phyloP scores from a whole-genome alignment of 2,113 vertebrate genomes.

The Lutjanus erythropterus region DNA sequence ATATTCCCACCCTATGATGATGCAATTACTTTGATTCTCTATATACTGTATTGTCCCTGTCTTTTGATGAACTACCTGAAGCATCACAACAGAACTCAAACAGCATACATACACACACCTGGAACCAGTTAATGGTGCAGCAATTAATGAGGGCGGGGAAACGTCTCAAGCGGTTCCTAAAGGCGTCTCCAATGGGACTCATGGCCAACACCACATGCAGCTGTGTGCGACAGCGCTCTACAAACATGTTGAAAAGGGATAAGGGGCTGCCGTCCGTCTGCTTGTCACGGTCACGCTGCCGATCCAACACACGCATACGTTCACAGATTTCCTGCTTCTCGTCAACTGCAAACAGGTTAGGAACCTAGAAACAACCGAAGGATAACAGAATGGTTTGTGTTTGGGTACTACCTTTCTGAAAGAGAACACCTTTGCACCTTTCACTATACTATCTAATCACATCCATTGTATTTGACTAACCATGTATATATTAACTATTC shows the following conservation, averaged over 20 bases:
- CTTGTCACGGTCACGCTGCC: constrained; percentile 88
- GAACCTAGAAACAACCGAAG: constrained; percentile 75
- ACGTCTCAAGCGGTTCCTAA: constrained; percentile 88
- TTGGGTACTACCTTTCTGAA: neutral
- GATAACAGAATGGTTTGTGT: neutral
- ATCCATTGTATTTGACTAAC: neutral
- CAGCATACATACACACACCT: constrained; percentile 80
- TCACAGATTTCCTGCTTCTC: constrained; percentile 94
- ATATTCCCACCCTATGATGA: neutral
- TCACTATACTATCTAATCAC: neutral
- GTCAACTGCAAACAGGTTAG: constrained; percentile 91
- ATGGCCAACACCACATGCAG: constrained; percentile 92
- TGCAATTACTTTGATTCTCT: neutral
- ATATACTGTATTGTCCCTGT: neutral
- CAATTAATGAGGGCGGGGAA: constrained; percentile 95
- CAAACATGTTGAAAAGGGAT: constrained; percentile 93
- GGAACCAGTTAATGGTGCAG: constrained; percentile 96
- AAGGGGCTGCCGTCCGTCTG: constrained; percentile 91
- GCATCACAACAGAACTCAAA: neutral
- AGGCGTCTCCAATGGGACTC: constrained; percentile 94
- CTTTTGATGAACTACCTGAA: neutral
- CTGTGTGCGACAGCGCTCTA: constrained; percentile 91
- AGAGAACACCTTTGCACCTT: neutral
- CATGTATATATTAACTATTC: neutral
- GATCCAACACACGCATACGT: constrained; percentile 89